Percentiles rank a stretch among this genome's conserved stretches.
phyloP scores from a whole-genome alignment of 2,113 vertebrate species.

The Embiotoca jacksoni region DNA sequence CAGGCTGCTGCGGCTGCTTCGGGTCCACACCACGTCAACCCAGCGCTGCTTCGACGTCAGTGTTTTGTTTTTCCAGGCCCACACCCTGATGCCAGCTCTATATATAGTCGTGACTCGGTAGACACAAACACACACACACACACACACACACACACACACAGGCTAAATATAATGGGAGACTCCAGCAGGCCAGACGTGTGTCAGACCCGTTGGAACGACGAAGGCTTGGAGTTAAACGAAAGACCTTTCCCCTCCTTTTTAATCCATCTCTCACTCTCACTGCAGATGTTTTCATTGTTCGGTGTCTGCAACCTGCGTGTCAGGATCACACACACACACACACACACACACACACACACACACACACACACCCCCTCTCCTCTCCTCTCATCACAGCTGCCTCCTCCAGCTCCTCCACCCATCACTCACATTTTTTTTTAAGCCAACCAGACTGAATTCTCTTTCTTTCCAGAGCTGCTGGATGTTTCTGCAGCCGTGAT shows the following conservation, averaged over 20 bases:
- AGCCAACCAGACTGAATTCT: constrained; percentile 59
- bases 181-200: constrained; percentile 71
- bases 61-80: constrained; percentile 82
- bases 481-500: constrained; percentile 33
- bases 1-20: constrained; percentile 66
- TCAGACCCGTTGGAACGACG: constrained; percentile 54
- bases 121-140: constrained; percentile 54
- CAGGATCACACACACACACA: not conserved
- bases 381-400: constrained; percentile 21
- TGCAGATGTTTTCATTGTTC: constrained; percentile 40
- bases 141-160: constrained; percentile 32
- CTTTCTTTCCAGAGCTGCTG: constrained; percentile 38
- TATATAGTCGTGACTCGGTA: constrained; percentile 65
- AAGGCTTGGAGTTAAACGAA: constrained; percentile 36
- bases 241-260: constrained; percentile 42
- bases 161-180: constrained; percentile 64
- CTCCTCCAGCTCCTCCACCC: constrained; percentile 14
- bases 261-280: constrained; percentile 10
- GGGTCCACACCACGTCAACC: constrained; percentile 74
- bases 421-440: constrained; percentile 33
- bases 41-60: constrained; percentile 69
- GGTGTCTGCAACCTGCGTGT: constrained; percentile 8
- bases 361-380: not conserved
- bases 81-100: constrained; percentile 79
- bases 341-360: constrained; percentile 31